Base-by-base conservation (phyloP, 2,888 invertebrate species). In the Adelphocoris suturalis region DNA sequence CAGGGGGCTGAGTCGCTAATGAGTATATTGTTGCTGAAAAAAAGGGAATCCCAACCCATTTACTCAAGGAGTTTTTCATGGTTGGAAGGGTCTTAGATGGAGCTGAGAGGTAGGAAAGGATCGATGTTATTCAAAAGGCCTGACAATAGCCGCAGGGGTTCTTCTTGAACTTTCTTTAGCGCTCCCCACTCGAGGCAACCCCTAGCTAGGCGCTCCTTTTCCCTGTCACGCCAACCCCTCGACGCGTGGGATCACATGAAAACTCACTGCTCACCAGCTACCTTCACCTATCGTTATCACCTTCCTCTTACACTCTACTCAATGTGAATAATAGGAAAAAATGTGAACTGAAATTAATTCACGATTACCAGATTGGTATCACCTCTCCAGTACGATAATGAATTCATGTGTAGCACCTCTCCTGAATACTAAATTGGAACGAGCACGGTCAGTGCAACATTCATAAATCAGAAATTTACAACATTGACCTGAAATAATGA, bases 121-220 rank as follows among this genome's bases (percentile, higher is more conserved):
- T 85, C 85, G 85, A 85, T 85, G 85, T 85, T 85, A 57, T 61
- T 85, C 85, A 85, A 85, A 85, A 85, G 85, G 85, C 61, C 68
- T 85, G 85, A 85, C 85, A 85, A 85, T 85, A 85, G 85, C 85
- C 85, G 85, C 85, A 61, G 85, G 85, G 57, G 85, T 46, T 61
- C 85, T 85, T 85, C 85, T 85, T 85, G 85, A 85, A 85, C 85
- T 85, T 61, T 61, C 85, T 85, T 85, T 85, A 61, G 61, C 61
- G 27, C 61, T 55, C 85, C 57, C 85, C 61, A 57, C 85, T 61
- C 85, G 61, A 85, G 55, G 13, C 23, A 85, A 85, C 85, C 57
- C 84, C 52, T 84, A 16, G 23, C 84, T 55, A 16, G 52, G 23
- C 82, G 61, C 61, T 85, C 85, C 61, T 85, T 85, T 85, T 13